phyloP scores from a whole-genome alignment of 2,113 vertebrate species.

The Castor canadensis region DNA sequence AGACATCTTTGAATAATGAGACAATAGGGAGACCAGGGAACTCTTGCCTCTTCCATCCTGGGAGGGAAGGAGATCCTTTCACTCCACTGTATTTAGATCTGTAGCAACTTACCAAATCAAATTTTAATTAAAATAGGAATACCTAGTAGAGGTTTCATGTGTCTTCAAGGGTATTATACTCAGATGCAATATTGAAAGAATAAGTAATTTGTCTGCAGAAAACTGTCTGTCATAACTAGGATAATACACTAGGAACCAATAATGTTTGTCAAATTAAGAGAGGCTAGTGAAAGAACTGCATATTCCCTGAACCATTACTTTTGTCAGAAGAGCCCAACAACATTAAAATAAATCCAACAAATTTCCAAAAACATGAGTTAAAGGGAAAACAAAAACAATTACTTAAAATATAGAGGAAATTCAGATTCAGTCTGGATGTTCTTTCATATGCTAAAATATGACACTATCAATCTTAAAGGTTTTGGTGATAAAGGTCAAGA shows the following conservation, averaged over 20 bases:
- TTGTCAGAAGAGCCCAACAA: neutral
- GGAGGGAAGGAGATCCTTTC: neutral
- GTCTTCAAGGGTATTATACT: neutral
- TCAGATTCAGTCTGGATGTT: neutral
- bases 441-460: neutral
- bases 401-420: neutral
- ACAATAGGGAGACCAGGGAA: neutral
- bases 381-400: neutral
- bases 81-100: neutral
- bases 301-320: neutral
- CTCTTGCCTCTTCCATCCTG: neutral
- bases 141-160: neutral
- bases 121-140: constrained; percentile 50
- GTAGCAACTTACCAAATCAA: neutral
- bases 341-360: neutral
- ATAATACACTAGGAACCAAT: neutral
- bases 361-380: neutral
- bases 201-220: neutral
- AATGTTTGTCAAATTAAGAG: neutral
- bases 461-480: neutral
- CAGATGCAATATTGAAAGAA: neutral
- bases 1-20: neutral
- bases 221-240: constrained; percentile 22
- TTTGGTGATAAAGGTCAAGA: neutral
- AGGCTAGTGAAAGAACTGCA: neutral